Base-by-base conservation (phyloP, 2,888 invertebrate genomes). In the Trimorus sp. region DNA sequence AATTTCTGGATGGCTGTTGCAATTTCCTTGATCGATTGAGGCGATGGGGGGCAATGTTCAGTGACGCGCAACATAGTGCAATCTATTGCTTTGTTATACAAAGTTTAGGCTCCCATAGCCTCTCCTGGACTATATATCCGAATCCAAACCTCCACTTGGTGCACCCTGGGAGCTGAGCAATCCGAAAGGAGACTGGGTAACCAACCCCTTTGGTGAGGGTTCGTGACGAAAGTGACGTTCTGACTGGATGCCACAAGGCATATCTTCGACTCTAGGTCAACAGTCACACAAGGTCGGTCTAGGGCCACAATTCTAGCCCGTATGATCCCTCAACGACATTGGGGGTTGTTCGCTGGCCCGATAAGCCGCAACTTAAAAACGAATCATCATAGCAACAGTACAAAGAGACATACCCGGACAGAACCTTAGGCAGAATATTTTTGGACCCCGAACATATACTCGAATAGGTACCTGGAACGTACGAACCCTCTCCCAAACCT, bases 401-500 rank as follows among this genome's bases (percentile, higher is more conserved):
- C 14, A n/a, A 15, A 51, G 36, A 69, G 69, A 63, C 7, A 26
- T 56, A 69, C 5, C 48, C 69, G 54, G 76, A 69, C 68, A n/a
- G 60, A 9, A 68, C 15, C 48, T 60, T 60, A 7, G 60, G 16
- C 16, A 66, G 58, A n/a, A 49, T 1, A 37, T 65, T 36, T 45
- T 63, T 65, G 65, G 58, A 56, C 65, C 49, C 26, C 56, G 45
- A 37, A 56, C 8, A 71, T 7, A n/a, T n/a, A 63, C 16, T 16
- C 73, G 54, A 26, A 63, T 58, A 54, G 54, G 73, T 53, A 56
- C 63, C 63, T 74, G 65, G 56, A 58, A 63, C 37, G 49, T 63
- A 14, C 54, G 63, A 60, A 73, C 26, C 26, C 45, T 65, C 45
- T n/a, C n/a, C n/a, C n/a, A n/a, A n/a, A n/a, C n/a, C n/a, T n/a